phyloP scores from a whole-genome alignment of 2,797 vertebrate genomes.

The Hydrophis major region DNA sequence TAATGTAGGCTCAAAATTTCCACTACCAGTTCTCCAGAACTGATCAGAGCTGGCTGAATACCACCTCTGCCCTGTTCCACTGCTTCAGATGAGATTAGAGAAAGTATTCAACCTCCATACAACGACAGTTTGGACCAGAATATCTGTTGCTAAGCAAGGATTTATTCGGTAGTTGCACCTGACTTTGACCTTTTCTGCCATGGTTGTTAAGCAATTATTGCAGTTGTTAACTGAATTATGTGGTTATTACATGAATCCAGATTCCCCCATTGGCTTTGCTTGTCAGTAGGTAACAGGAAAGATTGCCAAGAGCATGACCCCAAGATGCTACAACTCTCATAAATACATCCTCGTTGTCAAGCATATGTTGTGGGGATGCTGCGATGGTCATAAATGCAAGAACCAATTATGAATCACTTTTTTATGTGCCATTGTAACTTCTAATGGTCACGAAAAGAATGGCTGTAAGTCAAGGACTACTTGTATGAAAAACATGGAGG shows the following conservation, averaged over 20 bases:
- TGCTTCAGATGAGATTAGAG: background rate
- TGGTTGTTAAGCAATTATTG: background rate
- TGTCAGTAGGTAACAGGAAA: background rate
- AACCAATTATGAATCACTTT: background rate
- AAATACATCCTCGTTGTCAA: background rate
- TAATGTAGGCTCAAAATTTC: too few species aligned
- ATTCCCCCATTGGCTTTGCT: background rate
- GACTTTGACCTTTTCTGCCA: background rate
- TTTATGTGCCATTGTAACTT: background rate
- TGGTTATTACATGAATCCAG: background rate
- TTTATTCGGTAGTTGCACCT: background rate
- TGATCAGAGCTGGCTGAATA: too few species aligned
- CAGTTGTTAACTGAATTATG: background rate
- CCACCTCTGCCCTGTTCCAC: too few species aligned
- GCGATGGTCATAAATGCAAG: too few species aligned
- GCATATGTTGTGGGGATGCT: background rate
- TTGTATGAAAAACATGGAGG: background rate
- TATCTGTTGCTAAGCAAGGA: background rate
- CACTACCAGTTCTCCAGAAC: too few species aligned
- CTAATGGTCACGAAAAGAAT: background rate
- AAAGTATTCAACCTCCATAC: background rate
- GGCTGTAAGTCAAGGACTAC: background rate
- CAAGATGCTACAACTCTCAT: background rate
- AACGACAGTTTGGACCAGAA: background rate
- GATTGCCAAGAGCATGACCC: background rate